Evolutionary conservation across 2,888 invertebrate species (phyloP), one percentile per base, ranked within the genome.

Genomic region (Polymixis flavicincta): DNA sequence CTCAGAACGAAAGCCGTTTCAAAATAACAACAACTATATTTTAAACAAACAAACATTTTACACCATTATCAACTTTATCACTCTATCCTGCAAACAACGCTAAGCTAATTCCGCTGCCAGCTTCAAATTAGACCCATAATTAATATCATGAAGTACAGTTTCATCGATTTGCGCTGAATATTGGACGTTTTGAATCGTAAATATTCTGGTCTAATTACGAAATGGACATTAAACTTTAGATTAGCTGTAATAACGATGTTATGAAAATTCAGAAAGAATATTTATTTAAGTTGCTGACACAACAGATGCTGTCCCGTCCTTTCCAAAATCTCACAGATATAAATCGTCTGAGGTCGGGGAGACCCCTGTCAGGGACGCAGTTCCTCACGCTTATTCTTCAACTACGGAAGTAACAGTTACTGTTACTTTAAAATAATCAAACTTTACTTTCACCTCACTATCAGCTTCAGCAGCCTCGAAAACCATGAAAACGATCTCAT

Each of bases 181-280:
- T 88, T 73, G 78, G 68, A 78, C 73, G 83, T 81, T 85, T 87
- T 86, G 85, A 85, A 87, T 85, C 80, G 82, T 87, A 86, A 90
- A 90, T 89, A 89, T 88, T 70, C 72, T 61, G 45, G 71, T 64
- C 72, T 87, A 84, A 89, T 90, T 87, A 88, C 80, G 74, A 77
- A 78, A 80, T 77, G 76, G 76, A 83, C 80, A 85, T 79, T 76
- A 71, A 57, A 45, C 19, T 55, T 45, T 72, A 68, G 76, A 85
- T 84, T 80, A 83, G 71, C 42, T 17, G 42, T 63, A 60, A 83
- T 74, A 45, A 61, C 19, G 59, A 64, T 79, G 73, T 70, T 28
- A 71, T 73, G 70, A 28, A 59, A 25, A 8, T 45, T 64, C 5
- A 3, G 11, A 25, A 19, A 19, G 11, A 28, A 48, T 22, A 64